Percentiles rank a stretch among this genome's conserved stretches.
These are phyloP conservation scores for Drosophila recens DNA, from an alignment of 2,888 invertebrate genomes.

Conservation along the genomic window DNA sequence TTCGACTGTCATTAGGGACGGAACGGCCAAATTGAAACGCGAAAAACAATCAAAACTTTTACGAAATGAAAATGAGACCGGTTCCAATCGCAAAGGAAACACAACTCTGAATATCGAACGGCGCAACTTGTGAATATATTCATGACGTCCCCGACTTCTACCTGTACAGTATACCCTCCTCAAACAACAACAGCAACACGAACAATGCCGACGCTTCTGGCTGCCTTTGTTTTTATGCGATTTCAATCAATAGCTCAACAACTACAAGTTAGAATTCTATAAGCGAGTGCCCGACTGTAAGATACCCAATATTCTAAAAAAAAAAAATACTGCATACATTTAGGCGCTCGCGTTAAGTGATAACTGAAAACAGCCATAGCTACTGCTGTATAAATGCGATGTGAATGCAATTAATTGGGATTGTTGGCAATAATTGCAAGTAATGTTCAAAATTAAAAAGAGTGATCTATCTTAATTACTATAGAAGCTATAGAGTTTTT, in stretches of 20 bases:
- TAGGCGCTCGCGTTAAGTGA: too few species aligned
- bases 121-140: slow-evolving; percentile 45
- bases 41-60: slow-evolving; percentile 79
- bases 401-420: too few species aligned
- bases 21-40: slow-evolving; percentile 65
- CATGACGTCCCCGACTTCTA: slow-evolving; percentile 9
- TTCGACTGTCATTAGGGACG: slow-evolving; percentile 64
- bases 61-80: slow-evolving; percentile 33
- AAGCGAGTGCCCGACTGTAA: not conserved
- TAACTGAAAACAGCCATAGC: too few species aligned
- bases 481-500: too few species aligned
- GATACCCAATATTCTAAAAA: not conserved
- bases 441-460: too few species aligned
- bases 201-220: slow-evolving; percentile 5
- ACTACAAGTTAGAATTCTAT: not conserved
- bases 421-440: too few species aligned
- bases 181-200: not conserved
- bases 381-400: too few species aligned
- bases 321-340: too few species aligned
- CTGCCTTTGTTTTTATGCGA: slow-evolving; percentile 75
- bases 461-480: too few species aligned
- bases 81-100: slow-evolving; percentile 24
- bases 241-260: slow-evolving; percentile 70
- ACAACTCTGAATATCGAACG: slow-evolving; percentile 45
- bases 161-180: slow-evolving; percentile 6